Percentiles rank a stretch among this genome's conserved stretches.
Evolutionary conservation across 2,797 vertebrate species (phyloP).

Genomic region (Enteromius paludinosus): DNA sequence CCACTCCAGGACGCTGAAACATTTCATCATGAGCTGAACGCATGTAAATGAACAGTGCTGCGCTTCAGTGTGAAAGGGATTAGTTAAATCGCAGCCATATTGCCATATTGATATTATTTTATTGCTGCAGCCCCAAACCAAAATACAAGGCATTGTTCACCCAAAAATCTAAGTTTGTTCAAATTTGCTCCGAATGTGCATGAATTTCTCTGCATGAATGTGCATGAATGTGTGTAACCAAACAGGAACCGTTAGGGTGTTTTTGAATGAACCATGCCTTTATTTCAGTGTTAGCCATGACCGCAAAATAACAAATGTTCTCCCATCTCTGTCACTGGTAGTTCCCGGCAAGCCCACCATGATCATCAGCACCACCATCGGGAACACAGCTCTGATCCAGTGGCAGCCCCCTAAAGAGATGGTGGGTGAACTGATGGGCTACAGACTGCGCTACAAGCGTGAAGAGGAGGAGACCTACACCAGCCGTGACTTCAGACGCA

Average conservation of each 20-base stretch:
- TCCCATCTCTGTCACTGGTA: conserved; percentile 59
- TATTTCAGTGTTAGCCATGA: neutral
- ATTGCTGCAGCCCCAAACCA: neutral
- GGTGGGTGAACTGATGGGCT: conserved; percentile 92
- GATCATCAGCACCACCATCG: conserved; percentile 95
- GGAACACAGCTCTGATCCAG: conserved; percentile 95
- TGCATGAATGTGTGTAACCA: neutral
- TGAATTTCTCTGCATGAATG: neutral
- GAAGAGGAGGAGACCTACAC: conserved; percentile 86
- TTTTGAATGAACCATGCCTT: neutral
- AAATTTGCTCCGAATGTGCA: neutral
- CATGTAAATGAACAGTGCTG: neutral
- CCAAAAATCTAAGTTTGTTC: neutral
- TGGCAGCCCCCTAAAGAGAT: conserved; percentile 97
- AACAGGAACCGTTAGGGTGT: neutral
- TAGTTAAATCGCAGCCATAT: neutral
- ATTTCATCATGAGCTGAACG: neutral
- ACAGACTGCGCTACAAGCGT: conserved; percentile 90
- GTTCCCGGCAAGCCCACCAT: conserved; percentile 94
- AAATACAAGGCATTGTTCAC: neutral
- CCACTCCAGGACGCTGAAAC: neutral
- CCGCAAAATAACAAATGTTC: neutral
- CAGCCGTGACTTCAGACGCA: conserved; percentile 85
- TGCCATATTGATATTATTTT: neutral
- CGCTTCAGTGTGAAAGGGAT: neutral